phyloP scores from a whole-genome alignment of 2,113 vertebrate genomes.

The Nerophis lumbriciformis region DNA sequence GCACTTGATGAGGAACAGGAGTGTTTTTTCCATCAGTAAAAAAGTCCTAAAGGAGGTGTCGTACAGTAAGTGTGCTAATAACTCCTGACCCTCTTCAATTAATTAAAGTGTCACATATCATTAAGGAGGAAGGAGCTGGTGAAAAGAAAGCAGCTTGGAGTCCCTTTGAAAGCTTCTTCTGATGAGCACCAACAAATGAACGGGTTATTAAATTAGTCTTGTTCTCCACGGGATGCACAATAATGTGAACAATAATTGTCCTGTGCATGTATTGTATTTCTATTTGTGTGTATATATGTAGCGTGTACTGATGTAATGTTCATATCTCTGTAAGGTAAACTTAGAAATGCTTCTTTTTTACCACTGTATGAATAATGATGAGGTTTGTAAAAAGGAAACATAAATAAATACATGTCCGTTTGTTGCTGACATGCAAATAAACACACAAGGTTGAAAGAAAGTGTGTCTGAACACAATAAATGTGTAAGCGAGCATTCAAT shows the following conservation, averaged over 20 bases:
- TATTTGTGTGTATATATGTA: no score
- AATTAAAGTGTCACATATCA: slow-evolving; percentile 70
- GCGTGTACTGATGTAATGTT: no score
- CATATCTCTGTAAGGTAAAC: no score
- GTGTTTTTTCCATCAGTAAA: neutral
- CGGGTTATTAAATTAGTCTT: slow-evolving; percentile 72
- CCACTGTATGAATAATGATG: no score
- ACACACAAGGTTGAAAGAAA: slow-evolving; percentile 8
- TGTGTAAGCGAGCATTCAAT: slow-evolving; percentile 54
- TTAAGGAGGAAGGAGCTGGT: slow-evolving; percentile 36
- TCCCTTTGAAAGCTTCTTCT: slow-evolving; percentile 49
- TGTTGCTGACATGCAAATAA: slow-evolving; percentile 10
- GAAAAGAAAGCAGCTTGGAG: slow-evolving; percentile 39
- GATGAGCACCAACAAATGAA: slow-evolving; percentile 54
- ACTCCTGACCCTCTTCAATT: slow-evolving; percentile 74
- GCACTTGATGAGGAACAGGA: slow-evolving; percentile 5
- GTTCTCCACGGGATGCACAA: slow-evolving; percentile 57
- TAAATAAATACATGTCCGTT: neutral
- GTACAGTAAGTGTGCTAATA: slow-evolving; percentile 61
- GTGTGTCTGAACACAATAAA: slow-evolving; percentile 27
- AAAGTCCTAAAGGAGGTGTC: slow-evolving; percentile 44
- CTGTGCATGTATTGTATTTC: slow-evolving; percentile 41
- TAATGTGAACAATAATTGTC: slow-evolving; percentile 68
- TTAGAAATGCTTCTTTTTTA: no score
- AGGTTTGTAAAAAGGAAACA: neutral